Percentiles rank a stretch among this genome's conserved stretches.
These are phyloP conservation scores for Philonicus albiceps DNA, from an alignment of 2,888 invertebrate genomes.

Conservation along the genomic window DNA sequence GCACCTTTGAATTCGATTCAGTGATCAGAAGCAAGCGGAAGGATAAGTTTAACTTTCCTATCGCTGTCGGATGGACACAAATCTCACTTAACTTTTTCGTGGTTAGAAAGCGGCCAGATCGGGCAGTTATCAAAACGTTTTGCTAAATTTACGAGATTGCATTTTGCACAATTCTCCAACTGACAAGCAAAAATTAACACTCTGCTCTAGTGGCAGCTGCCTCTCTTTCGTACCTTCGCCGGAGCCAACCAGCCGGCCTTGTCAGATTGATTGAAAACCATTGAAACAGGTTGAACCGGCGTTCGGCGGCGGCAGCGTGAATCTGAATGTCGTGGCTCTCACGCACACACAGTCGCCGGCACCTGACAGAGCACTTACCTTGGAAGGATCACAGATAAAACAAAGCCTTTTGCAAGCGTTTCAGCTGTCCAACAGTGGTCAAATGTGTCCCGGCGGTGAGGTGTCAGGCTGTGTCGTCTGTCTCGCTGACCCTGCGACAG, in stretches of 20 bases:
- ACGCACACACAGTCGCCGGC: background rate
- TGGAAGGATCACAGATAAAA: slow-evolving; percentile 43
- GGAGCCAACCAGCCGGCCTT: background rate
- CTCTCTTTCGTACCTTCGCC: background rate
- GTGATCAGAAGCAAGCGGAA: background rate
- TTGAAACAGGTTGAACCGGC: background rate
- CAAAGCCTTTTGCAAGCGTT: background rate
- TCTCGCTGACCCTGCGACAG: background rate
- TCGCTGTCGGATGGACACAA: background rate
- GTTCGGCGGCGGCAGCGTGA: background rate
- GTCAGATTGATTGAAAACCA: background rate
- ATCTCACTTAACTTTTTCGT: background rate
- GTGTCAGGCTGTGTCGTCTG: background rate
- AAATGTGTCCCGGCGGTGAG: background rate
- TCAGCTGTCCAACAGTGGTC: background rate
- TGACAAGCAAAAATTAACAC: background rate
- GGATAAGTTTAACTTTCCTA: background rate
- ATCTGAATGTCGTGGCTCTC: background rate
- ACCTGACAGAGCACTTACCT: slow-evolving; percentile 22
- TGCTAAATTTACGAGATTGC: background rate
- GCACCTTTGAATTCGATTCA: background rate
- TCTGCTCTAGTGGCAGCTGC: background rate
- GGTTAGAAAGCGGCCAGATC: background rate
- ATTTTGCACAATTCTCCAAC: background rate
- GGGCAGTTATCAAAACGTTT: background rate